Conservation (phyloP, 2,797 vertebrate species). For the Triplophysa bombifrons region DNA sequence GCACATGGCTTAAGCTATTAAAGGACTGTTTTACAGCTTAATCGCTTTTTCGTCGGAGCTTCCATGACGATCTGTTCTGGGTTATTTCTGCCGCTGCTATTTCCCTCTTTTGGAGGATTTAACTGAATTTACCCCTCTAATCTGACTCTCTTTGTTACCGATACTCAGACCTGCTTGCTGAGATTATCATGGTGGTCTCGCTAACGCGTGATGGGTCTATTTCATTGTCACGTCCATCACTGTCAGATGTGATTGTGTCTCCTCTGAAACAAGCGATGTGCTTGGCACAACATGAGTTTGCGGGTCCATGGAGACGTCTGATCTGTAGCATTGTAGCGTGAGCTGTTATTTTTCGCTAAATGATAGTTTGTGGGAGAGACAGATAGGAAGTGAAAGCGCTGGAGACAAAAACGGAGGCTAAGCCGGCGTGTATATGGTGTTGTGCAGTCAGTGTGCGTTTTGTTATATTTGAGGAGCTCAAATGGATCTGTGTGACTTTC, state of each 20-base stretch:
- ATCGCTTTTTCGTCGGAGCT: constrained; percentile 69
- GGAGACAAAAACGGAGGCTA: not conserved
- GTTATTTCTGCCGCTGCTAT: constrained; percentile 65
- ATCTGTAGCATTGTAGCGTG: constrained; percentile 29
- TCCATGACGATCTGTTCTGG: constrained; percentile 61
- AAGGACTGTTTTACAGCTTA: constrained; percentile 69
- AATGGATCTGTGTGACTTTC: no score
- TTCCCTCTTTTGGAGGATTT: constrained; percentile 73
- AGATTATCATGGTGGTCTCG: constrained; percentile 54
- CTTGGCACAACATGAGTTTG: constrained; percentile 26
- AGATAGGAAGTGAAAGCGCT: not conserved
- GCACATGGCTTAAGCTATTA: constrained; percentile 66
- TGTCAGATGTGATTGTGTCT: constrained; percentile 43
- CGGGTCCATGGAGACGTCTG: constrained; percentile 64
- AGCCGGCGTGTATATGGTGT: not conserved
- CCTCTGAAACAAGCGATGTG: constrained; percentile 21
- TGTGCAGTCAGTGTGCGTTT: not conserved
- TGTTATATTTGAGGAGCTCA: not conserved
- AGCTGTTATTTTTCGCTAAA: constrained; percentile 16
- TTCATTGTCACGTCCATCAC: constrained; percentile 59
- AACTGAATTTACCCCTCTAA: constrained; percentile 74
- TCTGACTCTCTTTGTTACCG: constrained; percentile 75
- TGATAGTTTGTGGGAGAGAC: constrained; percentile 13
- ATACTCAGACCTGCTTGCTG: constrained; percentile 61
- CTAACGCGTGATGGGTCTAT: constrained; percentile 64